Conservation (phyloP, 1,140 invertebrate species). For the Ctenoplectra terminalis region DNA sequence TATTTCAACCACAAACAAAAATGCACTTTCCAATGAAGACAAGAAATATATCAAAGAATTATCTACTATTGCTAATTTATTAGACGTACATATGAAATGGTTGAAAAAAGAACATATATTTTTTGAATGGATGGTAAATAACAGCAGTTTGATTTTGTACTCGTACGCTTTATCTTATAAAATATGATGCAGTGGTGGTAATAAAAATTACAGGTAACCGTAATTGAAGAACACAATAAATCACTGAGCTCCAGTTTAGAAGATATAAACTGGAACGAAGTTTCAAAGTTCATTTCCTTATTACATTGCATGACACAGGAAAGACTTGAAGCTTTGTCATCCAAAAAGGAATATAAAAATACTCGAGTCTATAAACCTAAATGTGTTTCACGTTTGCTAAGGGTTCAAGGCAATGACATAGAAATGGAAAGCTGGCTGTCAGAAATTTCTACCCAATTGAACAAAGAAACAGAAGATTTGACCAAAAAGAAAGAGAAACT, state of each 20-base stretch:
- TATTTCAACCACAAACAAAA: conserved; percentile 4
- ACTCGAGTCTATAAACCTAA: background rate
- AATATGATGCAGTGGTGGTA: background rate
- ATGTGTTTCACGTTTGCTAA: conserved; percentile 66
- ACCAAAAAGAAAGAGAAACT: conserved; percentile 56
- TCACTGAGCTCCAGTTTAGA: background rate
- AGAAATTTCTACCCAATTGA: conserved; percentile 47
- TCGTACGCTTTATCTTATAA: background rate
- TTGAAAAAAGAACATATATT: conserved; percentile 71
- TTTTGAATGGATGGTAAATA: conserved; percentile 76
- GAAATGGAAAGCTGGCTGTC: conserved; percentile 57
- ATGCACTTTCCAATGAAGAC: conserved; percentile 17
- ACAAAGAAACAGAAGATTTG: conserved; percentile 47
- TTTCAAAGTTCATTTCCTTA: conserved; percentile 69
- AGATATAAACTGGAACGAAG: conserved; percentile 58
- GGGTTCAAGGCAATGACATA: conserved; percentile 42
- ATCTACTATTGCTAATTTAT: conserved; percentile 49
- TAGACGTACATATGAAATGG: conserved; percentile 72
- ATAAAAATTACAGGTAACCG: conserved; percentile 69
- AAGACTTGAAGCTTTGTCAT: conserved; percentile 30
- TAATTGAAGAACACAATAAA: conserved; percentile 68
- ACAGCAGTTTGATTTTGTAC: background rate
- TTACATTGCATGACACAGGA: conserved; percentile 67
- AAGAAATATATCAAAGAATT: conserved; percentile 63
- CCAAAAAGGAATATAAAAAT: background rate